Evolutionary conservation across 2,113 vertebrate genomes (phyloP), one percentile per base, ranked within the genome.

Genomic region (Hiodon tergisus): DNA sequence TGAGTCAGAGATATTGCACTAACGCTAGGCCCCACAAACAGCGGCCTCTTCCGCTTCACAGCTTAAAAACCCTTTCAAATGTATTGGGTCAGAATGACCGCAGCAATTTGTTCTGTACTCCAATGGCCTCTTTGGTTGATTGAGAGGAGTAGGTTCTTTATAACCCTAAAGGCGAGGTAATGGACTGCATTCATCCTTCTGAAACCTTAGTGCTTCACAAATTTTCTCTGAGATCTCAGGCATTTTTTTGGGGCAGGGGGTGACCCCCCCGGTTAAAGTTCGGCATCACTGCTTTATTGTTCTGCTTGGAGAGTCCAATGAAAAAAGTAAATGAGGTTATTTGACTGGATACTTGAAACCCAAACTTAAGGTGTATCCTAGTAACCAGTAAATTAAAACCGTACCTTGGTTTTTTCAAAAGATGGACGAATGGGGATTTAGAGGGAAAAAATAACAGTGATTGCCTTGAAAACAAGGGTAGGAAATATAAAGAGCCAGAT

Each of bases 31-130:
- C 31, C 31, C 31, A 31, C 31, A 31, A 31, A 31, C 31, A 31
- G 31, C 31, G 31, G 31, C 31, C 31, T 31, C 31, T 31, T 31
- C 31, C 0, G 31, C 31, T 31, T 31, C 31, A 31, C 31, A 31
- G 31, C 31, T 31, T 85, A 82, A 79, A 77, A 69, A 75, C 70
- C 74, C 74, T 83, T 77, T 74, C 68, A 85, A 80, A 52, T 79
- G 63, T 72, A 13, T 80, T 53, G 74, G 90, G 89, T 90, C 89
- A 87, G 75, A 70, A 78, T 89, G 90, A 91, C 89, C 91, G 78
- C 82, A 77, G 78, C 82, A 77, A 81, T 85, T 87, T 80, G 80
- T 81, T 79, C 31, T 86, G 77, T 75, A 71, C 77, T 57, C 87
- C 80, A 89, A 88, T 86, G 83, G 82, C 70, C 79, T 80, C 78